Evolutionary conservation across 1,140 invertebrate species (phyloP).

Genomic region (Ganaspis sp.): DNA sequence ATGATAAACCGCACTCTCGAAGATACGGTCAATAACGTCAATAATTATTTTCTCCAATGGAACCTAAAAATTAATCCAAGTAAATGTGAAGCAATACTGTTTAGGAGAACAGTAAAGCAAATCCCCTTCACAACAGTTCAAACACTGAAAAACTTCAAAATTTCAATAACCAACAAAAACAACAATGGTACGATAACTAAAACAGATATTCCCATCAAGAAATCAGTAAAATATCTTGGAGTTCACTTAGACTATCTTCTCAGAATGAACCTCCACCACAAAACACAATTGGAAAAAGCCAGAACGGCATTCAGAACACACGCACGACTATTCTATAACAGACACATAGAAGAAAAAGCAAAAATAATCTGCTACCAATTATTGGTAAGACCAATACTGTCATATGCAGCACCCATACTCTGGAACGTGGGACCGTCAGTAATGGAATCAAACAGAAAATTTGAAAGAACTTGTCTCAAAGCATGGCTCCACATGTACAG

Average conservation of each 20-base stretch:
- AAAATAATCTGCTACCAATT: constrained; percentile 49
- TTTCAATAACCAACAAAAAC: constrained; percentile 17
- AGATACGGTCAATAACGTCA: constrained; percentile 28
- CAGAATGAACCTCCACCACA: constrained; percentile 37
- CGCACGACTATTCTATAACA: constrained; percentile 42
- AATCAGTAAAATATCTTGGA: constrained; percentile 43
- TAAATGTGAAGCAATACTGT: constrained; percentile 53
- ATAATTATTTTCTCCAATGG: too few relatives aligned
- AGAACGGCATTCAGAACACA: constrained; percentile 23
- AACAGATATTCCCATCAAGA: constrained; percentile 36
- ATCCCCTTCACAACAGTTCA: neutral
- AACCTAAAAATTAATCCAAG: constrained; percentile 47
- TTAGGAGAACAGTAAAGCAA: constrained; percentile 35
- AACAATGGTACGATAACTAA: neutral
- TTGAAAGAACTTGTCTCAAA: constrained; percentile 31
- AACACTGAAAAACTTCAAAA: neutral
- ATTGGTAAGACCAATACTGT: constrained; percentile 39
- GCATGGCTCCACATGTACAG: neutral
- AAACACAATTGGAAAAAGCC: constrained; percentile 44
- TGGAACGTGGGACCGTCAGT: constrained; percentile 15
- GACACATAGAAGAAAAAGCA: constrained; percentile 7
- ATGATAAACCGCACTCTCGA: neutral
- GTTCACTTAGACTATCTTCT: constrained; percentile 43
- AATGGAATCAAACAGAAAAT: constrained; percentile 33
- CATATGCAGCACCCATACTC: neutral